phyloP scores from a whole-genome alignment of 2,113 vertebrate genomes.

The Callospermophilus lateralis region DNA sequence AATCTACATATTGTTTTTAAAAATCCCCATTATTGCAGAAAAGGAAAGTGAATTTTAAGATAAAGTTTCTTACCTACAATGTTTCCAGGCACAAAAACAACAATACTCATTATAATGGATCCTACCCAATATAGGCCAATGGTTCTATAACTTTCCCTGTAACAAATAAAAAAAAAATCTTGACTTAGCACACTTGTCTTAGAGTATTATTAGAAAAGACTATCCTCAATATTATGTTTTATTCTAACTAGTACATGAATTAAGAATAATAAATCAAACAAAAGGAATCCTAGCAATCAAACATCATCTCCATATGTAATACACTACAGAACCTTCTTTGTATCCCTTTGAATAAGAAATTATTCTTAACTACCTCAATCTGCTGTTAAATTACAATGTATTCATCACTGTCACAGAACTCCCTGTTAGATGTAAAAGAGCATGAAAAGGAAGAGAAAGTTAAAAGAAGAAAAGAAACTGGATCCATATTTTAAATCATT shows the following conservation, averaged over 20 bases:
- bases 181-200: conserved; percentile 21
- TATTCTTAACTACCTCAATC: neutral
- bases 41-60: conserved; percentile 46
- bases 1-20: neutral
- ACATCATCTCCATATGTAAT: neutral
- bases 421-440: neutral
- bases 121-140: conserved; percentile 97
- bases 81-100: conserved; percentile 97
- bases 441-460: neutral
- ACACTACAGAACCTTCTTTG: neutral
- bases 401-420: too few species aligned
- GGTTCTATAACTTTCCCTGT: conserved; percentile 94
- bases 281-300: neutral
- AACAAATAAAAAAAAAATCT: conserved; percentile 69
- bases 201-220: conserved; percentile 22
- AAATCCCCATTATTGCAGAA: conserved; percentile 16
- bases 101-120: conserved; percentile 94
- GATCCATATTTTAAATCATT: neutral
- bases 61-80: conserved; percentile 92
- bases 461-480: neutral
- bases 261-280: neutral
- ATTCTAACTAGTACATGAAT: neutral
- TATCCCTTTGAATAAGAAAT: conserved; percentile 3
- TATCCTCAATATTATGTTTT: neutral
- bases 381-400: neutral